A percentile compares a stretch with the other conserved stretches of the same genome.
phyloP scores from a whole-genome alignment of 2,888 invertebrate genomes.

The Ectropis crepuscularia region DNA sequence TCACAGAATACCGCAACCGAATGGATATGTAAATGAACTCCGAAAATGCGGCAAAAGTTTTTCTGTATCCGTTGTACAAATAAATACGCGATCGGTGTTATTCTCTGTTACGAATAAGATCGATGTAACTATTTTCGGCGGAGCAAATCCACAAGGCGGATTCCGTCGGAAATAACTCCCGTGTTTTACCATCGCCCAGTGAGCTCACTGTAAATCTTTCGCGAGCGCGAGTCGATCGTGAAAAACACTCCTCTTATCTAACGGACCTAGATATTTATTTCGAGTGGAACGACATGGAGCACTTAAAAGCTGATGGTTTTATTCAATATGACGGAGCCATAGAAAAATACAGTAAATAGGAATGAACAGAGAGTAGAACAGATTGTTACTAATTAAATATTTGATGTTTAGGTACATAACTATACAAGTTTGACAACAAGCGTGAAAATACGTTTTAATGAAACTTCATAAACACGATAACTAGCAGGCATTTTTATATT shows the following conservation, averaged over 20 bases:
- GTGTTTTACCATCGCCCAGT: conserved; percentile 67
- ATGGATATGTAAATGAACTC: conserved; percentile 59
- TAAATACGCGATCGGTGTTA: conserved; percentile 69
- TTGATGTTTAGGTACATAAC: neutral
- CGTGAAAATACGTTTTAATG: no score
- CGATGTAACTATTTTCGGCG: conserved; percentile 79
- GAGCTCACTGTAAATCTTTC: conserved; percentile 74
- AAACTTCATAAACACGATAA: neutral
- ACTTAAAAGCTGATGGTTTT: conserved; percentile 50
- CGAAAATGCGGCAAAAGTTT: conserved; percentile 58
- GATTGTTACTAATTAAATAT: conserved; percentile 38
- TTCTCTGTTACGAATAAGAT: conserved; percentile 74
- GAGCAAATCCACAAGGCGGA: conserved; percentile 78
- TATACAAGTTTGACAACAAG: no score
- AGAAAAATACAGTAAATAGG: conserved; percentile 45
- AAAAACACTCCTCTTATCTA: conserved; percentile 69
- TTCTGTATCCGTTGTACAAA: conserved; percentile 64
- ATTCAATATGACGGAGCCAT: conserved; percentile 51
- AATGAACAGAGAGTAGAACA: conserved; percentile 47
- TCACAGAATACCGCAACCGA: conserved; percentile 32
- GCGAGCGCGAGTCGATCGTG: conserved; percentile 69
- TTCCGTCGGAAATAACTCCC: conserved; percentile 78
- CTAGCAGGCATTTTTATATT: neutral
- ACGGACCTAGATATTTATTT: conserved; percentile 48
- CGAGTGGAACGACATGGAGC: conserved; percentile 53